Percentiles rank a stretch among this genome's conserved stretches.
Evolutionary conservation across 2,113 vertebrate genomes (phyloP).

Genomic region (Echinops telfairi): DNA sequence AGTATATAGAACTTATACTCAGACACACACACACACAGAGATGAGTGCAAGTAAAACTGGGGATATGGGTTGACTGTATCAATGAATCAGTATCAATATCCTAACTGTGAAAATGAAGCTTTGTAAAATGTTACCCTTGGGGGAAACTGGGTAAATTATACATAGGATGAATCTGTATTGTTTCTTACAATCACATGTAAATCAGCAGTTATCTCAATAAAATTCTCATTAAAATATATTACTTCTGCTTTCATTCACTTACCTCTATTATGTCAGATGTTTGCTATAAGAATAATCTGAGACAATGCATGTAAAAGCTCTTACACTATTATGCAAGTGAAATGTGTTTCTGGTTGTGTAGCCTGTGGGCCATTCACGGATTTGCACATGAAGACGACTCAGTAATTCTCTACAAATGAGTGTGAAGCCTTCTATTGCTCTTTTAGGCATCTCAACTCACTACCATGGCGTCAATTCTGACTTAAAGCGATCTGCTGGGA

Average conservation of each 20-base stretch:
- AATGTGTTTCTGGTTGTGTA: background rate
- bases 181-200: background rate
- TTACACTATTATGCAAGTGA: background rate
- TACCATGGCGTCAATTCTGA: no score
- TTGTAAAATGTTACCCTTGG: background rate
- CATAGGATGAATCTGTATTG: background rate
- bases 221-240: conserved; percentile 20
- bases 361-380: background rate
- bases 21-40: no score
- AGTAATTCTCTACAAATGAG: background rate
- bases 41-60: background rate
- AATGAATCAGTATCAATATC: background rate
- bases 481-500: no score
- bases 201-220: background rate
- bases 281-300: conserved; percentile 48
- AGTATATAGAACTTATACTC: no score
- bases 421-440: background rate
- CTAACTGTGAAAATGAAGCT: background rate
- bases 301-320: background rate
- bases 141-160: background rate
- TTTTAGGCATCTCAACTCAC: background rate
- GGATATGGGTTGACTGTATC: background rate
- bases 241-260: conserved; percentile 4
- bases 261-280: conserved; percentile 15
- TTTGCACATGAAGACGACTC: background rate